Conservation (phyloP, 1,140 invertebrate genomes). For the Octopus sinensis region DNA sequence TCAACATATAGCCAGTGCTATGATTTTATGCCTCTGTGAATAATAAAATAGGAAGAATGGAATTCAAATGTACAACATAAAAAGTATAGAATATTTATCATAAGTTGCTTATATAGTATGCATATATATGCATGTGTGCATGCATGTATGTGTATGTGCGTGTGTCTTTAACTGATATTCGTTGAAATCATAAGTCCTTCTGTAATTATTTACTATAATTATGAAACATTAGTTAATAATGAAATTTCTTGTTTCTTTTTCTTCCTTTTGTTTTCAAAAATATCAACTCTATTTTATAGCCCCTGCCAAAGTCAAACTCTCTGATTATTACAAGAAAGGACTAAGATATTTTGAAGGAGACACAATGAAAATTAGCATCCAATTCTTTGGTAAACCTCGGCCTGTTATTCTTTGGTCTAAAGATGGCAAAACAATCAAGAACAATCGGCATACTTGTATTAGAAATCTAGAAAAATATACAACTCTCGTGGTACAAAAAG, state of each 20-base stretch:
- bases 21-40: too few species aligned
- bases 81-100: not conserved
- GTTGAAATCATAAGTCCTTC: too few species aligned
- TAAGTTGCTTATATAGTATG: too few species aligned
- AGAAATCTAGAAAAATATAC: slow-evolving; percentile 84
- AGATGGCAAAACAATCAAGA: slow-evolving; percentile 90
- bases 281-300: slow-evolving; percentile 62
- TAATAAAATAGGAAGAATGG: too few species aligned
- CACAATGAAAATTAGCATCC: slow-evolving; percentile 94
- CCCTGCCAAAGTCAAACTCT: slow-evolving; percentile 91
- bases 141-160: too few species aligned
- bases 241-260: not conserved
- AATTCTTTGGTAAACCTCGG: slow-evolving; percentile 93
- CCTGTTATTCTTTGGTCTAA: slow-evolving; percentile 89
- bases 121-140: too few species aligned
- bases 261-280: not conserved
- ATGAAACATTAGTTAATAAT: too few species aligned
- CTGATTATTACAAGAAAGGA: slow-evolving; percentile 89
- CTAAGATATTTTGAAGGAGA: slow-evolving; percentile 97
- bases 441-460: slow-evolving; percentile 67
- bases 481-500: slow-evolving; percentile 87
- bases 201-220: too few species aligned
- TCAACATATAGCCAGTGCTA: too few species aligned
- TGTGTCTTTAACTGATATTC: too few species aligned
- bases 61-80: not conserved